Evolutionary conservation across 92 coral and sea anemone genomes (phyloP), one percentile per base, ranked within the genome.

Genomic region (Actinostola sp.): DNA sequence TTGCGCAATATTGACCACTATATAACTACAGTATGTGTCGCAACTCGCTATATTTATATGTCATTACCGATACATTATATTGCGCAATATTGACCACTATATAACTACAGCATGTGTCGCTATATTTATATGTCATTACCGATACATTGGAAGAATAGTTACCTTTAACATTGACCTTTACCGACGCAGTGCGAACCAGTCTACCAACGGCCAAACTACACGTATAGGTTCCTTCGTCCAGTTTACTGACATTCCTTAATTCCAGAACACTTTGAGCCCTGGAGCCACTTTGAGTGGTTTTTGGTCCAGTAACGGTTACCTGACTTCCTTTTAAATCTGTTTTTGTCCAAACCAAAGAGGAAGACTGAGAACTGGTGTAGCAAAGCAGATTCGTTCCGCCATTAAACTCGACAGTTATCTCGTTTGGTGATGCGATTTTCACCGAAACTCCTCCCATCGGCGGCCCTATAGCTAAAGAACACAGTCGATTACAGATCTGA

Each of bases 221-320:
- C 26, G 61, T 70, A 63, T 89, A 89, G 17, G 53, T 66, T 7
- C 92, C 92, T 4, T 70, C 82, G 59, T 80, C 89, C 21, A 57
- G 49, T 31, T 75, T 41, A 2, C 58, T 80, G 14, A 69, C 89
- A 63, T 84, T 72, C 24, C 89, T 56, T 29, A 84, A 31, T 34
- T 84, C 72, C 27, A 84, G 67, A 45, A 83, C 75, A 61, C 69
- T 79, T 48, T 83, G 76, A 2, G 3, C 42, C 11, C 4, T 4
- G 11, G 42, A 36, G 4, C 25, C 25, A 16, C 41, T 16, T 35
- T 38, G 28, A 3, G 41, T 51, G 7, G 35, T 61, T 42, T 45
- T 81, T 9, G 28, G 13, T 12, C 52, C 35, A 13, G 49, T 7
- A 14, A 46, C 34, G 7, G 14, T 64, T 10, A 9, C 26, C n/a